Conservation (phyloP, 2,113 vertebrate genomes). For the Pygathrix nemaeus region DNA sequence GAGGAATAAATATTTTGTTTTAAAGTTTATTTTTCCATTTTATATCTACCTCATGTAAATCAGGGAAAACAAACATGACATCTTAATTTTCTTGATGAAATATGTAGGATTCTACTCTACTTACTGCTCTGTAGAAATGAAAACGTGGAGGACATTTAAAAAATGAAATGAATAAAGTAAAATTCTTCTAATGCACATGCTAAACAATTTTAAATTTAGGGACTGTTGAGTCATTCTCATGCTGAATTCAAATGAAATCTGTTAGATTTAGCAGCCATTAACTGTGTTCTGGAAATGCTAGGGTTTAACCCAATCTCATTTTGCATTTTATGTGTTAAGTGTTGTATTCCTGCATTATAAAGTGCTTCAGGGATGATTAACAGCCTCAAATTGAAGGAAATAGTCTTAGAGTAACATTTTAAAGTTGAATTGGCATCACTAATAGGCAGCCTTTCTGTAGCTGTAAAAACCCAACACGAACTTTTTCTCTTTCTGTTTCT, state of each 20-base stretch:
- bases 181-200: neutral
- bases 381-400: neutral
- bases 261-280: constrained; percentile 30
- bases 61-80: neutral
- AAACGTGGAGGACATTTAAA: constrained; percentile 25
- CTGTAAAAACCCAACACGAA: constrained; percentile 11
- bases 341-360: constrained; percentile 33
- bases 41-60: neutral
- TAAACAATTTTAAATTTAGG: constrained; percentile 27
- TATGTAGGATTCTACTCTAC: neutral
- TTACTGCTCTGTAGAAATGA: constrained; percentile 10
- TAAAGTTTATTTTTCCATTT: constrained; percentile 31
- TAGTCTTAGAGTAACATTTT: constrained; percentile 41
- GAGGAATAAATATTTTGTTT: neutral
- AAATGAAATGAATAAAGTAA: neutral
- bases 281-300: constrained; percentile 28
- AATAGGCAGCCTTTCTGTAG: neutral
- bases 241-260: constrained; percentile 11
- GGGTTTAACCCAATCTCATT: constrained; percentile 31
- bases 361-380: constrained; percentile 39
- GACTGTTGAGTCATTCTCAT: constrained; percentile 29
- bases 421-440: constrained; percentile 25
- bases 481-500: constrained; percentile 36
- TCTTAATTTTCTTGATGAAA: constrained; percentile 48
- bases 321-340: constrained; percentile 20